A percentile compares a stretch with the other conserved stretches of the same genome.
Evolutionary conservation across 2,888 invertebrate species (phyloP).

Genomic region (Scotopteryx bipunctaria): DNA sequence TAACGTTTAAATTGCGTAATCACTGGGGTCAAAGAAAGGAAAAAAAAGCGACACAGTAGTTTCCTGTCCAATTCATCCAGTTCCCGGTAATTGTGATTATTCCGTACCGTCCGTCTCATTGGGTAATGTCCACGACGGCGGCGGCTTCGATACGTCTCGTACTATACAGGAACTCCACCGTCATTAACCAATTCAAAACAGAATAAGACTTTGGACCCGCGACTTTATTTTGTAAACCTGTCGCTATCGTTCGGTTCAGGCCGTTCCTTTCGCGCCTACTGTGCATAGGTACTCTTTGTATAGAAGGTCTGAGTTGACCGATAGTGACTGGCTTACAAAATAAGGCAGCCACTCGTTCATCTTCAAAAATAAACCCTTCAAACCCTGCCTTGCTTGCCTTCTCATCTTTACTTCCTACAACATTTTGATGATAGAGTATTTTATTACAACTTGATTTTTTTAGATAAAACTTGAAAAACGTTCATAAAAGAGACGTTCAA

Average conservation of each 20-base stretch:
- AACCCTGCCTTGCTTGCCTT: too few relatives aligned
- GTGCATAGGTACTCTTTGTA: too few relatives aligned
- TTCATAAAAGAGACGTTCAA: too few relatives aligned
- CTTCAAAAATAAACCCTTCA: too few relatives aligned
- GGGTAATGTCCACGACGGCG: slow-evolving; percentile 62
- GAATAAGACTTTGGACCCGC: slow-evolving; percentile 61
- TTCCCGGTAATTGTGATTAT: slow-evolving; percentile 69
- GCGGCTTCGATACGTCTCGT: slow-evolving; percentile 62
- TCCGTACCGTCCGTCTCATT: slow-evolving; percentile 57
- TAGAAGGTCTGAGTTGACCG: too few relatives aligned
- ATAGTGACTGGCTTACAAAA: too few relatives aligned
- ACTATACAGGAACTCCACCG: slow-evolving; percentile 65
- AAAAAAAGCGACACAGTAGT: slow-evolving; percentile 33
- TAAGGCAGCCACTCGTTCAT: too few relatives aligned
- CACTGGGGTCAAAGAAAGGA: slow-evolving; percentile 1
- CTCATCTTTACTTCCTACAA: slow-evolving; percentile 25
- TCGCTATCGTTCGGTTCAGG: too few relatives aligned
- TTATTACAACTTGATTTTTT: too few relatives aligned
- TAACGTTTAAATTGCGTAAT: background rate
- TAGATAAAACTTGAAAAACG: too few relatives aligned
- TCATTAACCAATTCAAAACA: slow-evolving; percentile 74
- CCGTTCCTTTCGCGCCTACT: too few relatives aligned
- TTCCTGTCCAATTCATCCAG: slow-evolving; percentile 62
- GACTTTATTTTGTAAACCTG: slow-evolving; percentile 38
- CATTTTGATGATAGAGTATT: too few relatives aligned